These are phyloP conservation scores for Opisthograptis luteolata DNA, from an alignment of 2,888 invertebrate species.

Conservation along the genomic window DNA sequence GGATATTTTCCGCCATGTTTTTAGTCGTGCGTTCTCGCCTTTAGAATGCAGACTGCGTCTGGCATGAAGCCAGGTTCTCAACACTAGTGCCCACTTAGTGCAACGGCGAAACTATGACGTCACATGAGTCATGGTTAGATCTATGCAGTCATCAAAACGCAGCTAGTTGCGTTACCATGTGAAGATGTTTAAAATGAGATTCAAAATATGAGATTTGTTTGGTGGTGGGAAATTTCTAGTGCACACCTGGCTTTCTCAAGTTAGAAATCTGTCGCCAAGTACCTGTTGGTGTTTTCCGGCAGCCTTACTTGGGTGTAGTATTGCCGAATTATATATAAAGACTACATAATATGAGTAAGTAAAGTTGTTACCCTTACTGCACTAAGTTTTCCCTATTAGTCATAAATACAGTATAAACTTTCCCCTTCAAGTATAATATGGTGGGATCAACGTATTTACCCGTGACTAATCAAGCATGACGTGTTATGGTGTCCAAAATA, in stretches of 20 bases:
- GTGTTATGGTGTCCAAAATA: slow-evolving; percentile 30
- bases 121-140: slow-evolving; percentile 20
- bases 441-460: slow-evolving; percentile 35
- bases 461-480: slow-evolving; percentile 39
- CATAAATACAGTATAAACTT: slow-evolving; percentile 27
- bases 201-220: no score
- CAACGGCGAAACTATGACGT: slow-evolving; percentile 42
- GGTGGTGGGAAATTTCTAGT: no score
- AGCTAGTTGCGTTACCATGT: background rate
- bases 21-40: slow-evolving; percentile 4
- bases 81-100: slow-evolving; percentile 63
- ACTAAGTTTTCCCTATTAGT: slow-evolving; percentile 21
- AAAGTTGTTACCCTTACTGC: slow-evolving; percentile 6
- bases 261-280: no score
- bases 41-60: slow-evolving; percentile 39
- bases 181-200: no score
- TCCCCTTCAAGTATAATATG: slow-evolving; percentile 21
- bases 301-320: no score
- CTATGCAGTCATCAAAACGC: slow-evolving; percentile 6
- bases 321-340: no score
- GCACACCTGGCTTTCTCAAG: no score
- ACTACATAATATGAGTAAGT: no score
- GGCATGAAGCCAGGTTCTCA: slow-evolving; percentile 64
- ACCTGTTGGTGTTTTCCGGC: no score
- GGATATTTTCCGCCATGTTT: background rate